Percentiles rank a stretch among this genome's conserved stretches.
phyloP scores from a whole-genome alignment of 2,888 invertebrate species.

The Caenorhabditis sp. region DNA sequence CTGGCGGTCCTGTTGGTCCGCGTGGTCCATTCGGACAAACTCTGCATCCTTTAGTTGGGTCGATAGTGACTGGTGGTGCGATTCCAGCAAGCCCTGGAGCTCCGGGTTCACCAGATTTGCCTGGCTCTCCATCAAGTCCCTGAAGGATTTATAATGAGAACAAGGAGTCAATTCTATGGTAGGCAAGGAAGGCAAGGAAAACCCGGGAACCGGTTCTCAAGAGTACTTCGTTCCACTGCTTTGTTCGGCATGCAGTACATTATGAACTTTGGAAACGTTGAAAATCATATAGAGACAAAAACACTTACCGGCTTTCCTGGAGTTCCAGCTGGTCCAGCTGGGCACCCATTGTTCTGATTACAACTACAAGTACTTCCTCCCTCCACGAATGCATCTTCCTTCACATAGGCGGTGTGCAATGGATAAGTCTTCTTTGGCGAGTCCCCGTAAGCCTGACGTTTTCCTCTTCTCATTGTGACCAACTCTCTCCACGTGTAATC shows the following conservation, averaged over 20 bases:
- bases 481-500: slow-evolving; percentile 76
- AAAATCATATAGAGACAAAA: too few species aligned
- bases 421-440: slow-evolving; percentile 70
- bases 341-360: slow-evolving; percentile 73
- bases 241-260: too few species aligned
- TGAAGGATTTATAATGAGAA: slow-evolving; percentile 11
- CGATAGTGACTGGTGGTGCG: slow-evolving; percentile 79
- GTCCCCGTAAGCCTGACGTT: slow-evolving; percentile 71
- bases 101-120: slow-evolving; percentile 74
- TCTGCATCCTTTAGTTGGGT: slow-evolving; percentile 76
- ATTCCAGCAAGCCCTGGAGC: slow-evolving; percentile 79
- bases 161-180: too few species aligned
- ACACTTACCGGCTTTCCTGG: slow-evolving; percentile 72
- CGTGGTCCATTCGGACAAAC: slow-evolving; percentile 80
- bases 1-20: slow-evolving; percentile 80
- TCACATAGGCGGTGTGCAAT: slow-evolving; percentile 75
- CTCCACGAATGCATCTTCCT: slow-evolving; percentile 76
- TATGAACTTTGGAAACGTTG: too few species aligned
- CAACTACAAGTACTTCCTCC: slow-evolving; percentile 73
- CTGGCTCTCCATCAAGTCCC: slow-evolving; percentile 75
- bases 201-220: not conserved
- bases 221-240: slow-evolving; percentile 7
- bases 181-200: not conserved
- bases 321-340: slow-evolving; percentile 74
- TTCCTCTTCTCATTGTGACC: slow-evolving; percentile 69